Evolutionary conservation across 2,113 vertebrate species (phyloP).

Genomic region (Anhinga rufa): DNA sequence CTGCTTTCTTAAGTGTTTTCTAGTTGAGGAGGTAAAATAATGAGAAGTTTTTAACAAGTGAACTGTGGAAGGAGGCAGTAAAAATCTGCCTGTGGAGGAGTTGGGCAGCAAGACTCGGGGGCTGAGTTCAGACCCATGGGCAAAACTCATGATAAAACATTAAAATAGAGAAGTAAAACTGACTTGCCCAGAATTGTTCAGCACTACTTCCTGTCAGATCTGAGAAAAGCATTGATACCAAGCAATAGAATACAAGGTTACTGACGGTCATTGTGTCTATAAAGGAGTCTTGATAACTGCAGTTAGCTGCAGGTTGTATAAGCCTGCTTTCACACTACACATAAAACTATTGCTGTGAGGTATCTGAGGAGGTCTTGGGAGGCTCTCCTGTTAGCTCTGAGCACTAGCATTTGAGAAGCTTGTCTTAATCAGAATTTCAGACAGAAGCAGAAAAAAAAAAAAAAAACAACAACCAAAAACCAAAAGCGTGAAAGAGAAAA

Average conservation of each 20-base stretch:
- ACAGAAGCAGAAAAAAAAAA: neutral
- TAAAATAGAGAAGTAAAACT: slow-evolving; percentile 34
- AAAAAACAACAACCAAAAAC: neutral
- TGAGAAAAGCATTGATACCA: neutral
- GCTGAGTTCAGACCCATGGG: neutral
- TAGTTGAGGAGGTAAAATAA: neutral
- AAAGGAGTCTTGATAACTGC: neutral
- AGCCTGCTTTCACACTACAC: neutral
- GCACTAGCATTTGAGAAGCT: neutral
- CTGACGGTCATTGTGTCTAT: neutral
- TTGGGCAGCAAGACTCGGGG: neutral
- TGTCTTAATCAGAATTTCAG: slow-evolving; percentile 21
- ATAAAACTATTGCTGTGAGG: neutral
- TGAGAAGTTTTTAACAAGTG: neutral
- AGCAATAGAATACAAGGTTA: neutral
- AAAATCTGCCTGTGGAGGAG: neutral
- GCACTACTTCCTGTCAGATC: slow-evolving; percentile 12
- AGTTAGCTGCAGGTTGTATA: neutral
- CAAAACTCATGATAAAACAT: neutral
- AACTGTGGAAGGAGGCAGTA: neutral
- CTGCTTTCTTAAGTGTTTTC: neutral
- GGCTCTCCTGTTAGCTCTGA: neutral
- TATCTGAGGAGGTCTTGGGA: neutral
- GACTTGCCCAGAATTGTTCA: neutral
- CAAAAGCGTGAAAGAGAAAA: neutral